Conservation (phyloP, 2,888 invertebrate species). For the Synanthedon formicaeformis region DNA sequence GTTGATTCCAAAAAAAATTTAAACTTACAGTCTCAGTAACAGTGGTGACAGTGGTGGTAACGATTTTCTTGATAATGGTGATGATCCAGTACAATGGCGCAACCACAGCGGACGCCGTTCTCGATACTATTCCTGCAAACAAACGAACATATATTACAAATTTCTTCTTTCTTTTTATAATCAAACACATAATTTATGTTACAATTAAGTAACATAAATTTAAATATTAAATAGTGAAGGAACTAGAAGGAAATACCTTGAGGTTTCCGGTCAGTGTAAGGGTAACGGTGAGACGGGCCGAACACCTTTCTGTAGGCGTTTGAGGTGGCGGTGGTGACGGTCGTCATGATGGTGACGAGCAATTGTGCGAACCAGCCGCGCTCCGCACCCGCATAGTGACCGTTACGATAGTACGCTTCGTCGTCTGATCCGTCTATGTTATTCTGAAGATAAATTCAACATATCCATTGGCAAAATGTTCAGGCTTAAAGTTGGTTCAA, state of each 20-base stretch:
- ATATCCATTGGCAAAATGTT: no score
- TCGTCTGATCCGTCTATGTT: conserved; percentile 51
- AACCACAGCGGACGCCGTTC: conserved; percentile 26
- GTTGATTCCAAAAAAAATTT: no score
- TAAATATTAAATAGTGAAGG: neutral
- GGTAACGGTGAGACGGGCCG: conserved; percentile 49
- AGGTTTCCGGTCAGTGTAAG: conserved; percentile 46
- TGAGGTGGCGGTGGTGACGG: conserved; percentile 27
- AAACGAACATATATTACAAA: no score
- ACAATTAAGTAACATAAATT: no score
- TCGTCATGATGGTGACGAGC: conserved; percentile 31
- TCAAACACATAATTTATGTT: no score
- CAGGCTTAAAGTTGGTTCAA: no score
- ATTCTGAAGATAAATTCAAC: neutral
- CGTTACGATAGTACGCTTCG: conserved; percentile 36
- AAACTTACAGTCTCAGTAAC: conserved; percentile 53
- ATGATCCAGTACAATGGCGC: conserved; percentile 56
- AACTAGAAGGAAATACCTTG: conserved; percentile 22
- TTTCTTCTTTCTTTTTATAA: no score
- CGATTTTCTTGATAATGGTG: conserved; percentile 29
- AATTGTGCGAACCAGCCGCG: conserved; percentile 54
- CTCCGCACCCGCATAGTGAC: conserved; percentile 20
- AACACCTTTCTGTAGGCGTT: conserved; percentile 35
- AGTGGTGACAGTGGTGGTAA: conserved; percentile 53
- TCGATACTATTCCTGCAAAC: conserved; percentile 29